Evolutionary conservation across 92 coral and sea anemone genomes (phyloP), one percentile per base, ranked within the genome.

Genomic region (Chrysogorgia sp.): DNA sequence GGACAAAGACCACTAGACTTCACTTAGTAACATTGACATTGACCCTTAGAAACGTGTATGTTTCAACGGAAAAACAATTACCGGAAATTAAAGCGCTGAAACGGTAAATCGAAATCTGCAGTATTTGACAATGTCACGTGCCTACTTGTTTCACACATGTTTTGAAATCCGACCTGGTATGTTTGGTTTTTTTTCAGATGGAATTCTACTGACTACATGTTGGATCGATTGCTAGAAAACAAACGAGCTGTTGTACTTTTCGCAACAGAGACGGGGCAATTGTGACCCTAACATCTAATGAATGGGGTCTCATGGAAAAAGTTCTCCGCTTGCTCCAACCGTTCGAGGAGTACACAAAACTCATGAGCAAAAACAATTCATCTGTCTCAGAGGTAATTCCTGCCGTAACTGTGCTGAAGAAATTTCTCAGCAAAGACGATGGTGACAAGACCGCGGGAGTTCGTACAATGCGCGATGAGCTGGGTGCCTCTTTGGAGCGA

Each of bases 381-480:
- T 43, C 50, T 8, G 50, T 43, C 10, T 43, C 50, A 43, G 50
- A 43, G 17, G 59, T 52, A n/a, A 52, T 52, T 52, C 59, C 59
- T 17, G 59, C 59, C 20, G 20, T 52, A 3, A 52, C 75, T 40
- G 75, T 67, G 75, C 58, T 67, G 56, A 67, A 40, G 75, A 67
- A 67, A 67, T 67, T 67, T 31, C 29, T 67, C 21, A 67, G 75
- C 75, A 67, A 34, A 67, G 75, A 67, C 40, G 75, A 40, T 31
- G 72, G 72, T 24, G 23, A 61, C 68, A 61, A 61, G 50, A 43
- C 50, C 10, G 47, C 45, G 12, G 63, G 67, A 60, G 67, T 60
- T 3, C 67, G 67, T 32, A 60, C 67, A 22, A 60, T 60, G 67
- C 67, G 45, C 48, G 71, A 64, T 64, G 71, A 64, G 71, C 71